A percentile compares a stretch with the other conserved stretches of the same genome.
These are phyloP conservation scores for Oreochromis tanganicae DNA, from an alignment of 2,113 vertebrate genomes.

Conservation along the genomic window DNA sequence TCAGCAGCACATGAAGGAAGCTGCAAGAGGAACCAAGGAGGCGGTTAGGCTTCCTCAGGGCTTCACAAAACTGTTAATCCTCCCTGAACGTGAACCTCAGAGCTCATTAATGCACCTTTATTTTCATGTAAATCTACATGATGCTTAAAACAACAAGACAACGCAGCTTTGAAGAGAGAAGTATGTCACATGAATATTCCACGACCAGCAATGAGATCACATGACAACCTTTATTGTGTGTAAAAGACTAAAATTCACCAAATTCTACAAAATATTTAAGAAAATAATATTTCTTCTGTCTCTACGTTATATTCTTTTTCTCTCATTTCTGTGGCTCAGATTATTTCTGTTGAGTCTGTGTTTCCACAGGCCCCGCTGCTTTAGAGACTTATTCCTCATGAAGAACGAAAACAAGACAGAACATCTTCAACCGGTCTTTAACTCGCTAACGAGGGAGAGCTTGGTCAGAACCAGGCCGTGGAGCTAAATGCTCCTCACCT, in stretches of 20 bases:
- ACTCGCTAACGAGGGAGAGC: too few species aligned
- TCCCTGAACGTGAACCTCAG: not conserved
- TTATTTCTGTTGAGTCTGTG: not conserved
- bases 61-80: not conserved
- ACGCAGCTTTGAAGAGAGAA: not conserved
- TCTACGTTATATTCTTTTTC: conserved; percentile 4
- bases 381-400: too few species aligned
- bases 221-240: not conserved
- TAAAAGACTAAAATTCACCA: not conserved
- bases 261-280: not conserved
- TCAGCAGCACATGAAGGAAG: conserved; percentile 84
- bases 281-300: not conserved
- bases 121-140: not conserved
- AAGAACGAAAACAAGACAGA: too few species aligned
- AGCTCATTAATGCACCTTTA: not conserved
- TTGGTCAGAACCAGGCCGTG: too few species aligned
- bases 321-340: not conserved
- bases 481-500: too few species aligned
- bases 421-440: too few species aligned
- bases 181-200: not conserved
- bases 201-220: not conserved
- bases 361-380: too few species aligned
- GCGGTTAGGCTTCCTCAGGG: not conserved
- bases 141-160: not conserved
- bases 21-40: conserved; percentile 54